A percentile compares a stretch with the other conserved stretches of the same genome.
These are phyloP conservation scores for Larimichthys crocea DNA, from an alignment of 2,113 vertebrate genomes.

Conservation along the genomic window DNA sequence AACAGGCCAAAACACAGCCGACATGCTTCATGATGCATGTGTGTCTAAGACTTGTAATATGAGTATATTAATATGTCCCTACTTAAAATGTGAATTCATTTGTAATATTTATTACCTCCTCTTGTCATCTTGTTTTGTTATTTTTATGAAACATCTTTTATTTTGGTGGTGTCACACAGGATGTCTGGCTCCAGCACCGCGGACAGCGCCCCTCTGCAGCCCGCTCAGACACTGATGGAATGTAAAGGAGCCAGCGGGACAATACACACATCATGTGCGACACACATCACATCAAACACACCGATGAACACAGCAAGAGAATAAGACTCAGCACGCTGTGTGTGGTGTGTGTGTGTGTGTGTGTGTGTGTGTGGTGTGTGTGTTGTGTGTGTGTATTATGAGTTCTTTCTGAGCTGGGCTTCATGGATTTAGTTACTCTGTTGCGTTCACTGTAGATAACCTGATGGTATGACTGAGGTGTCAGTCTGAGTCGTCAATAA, in stretches of 20 bases:
- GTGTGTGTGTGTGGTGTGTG: no score
- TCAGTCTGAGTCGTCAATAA: background rate
- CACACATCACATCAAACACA: background rate
- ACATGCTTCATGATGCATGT: no score
- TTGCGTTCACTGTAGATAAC: no score
- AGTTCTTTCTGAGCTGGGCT: background rate
- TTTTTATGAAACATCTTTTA: background rate
- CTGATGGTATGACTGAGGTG: no score
- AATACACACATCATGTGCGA: background rate
- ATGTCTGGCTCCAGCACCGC: conserved; percentile 41
- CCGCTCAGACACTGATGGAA: background rate
- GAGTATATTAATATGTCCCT: no score
- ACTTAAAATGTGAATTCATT: no score
- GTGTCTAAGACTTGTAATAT: no score
- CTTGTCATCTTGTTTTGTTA: no score
- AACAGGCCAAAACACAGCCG: background rate
- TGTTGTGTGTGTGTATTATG: no score
- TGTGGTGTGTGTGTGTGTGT: no score
- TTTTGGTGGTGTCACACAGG: background rate
- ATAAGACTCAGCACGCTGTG: no score
- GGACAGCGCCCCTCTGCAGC: conserved; percentile 47
- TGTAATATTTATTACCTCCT: no score
- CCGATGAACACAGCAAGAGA: background rate
- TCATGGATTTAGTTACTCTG: background rate
- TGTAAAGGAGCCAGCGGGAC: background rate